phyloP scores from a whole-genome alignment of 2,113 vertebrate species.

The Ptyas mucosa region DNA sequence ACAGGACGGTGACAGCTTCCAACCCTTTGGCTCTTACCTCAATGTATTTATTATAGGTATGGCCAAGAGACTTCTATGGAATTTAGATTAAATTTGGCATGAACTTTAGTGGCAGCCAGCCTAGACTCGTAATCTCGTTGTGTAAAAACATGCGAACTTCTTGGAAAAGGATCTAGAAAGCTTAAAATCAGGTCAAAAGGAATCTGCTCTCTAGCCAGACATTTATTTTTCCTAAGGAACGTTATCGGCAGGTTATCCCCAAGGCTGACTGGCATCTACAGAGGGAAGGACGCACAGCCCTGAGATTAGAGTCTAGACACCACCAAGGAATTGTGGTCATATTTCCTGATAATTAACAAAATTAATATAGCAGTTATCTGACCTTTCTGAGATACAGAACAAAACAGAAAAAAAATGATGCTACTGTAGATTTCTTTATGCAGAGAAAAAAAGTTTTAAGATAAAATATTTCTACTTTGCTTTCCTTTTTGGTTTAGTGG shows the following conservation, averaged over 20 bases:
- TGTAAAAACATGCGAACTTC: conserved; percentile 44
- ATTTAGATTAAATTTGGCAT: conserved; percentile 48
- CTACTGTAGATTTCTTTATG: neutral
- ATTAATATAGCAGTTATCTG: neutral
- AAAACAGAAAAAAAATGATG: neutral
- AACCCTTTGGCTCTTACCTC: neutral
- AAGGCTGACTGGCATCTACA: conserved; percentile 49
- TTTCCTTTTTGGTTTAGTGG: neutral
- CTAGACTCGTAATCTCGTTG: conserved; percentile 50
- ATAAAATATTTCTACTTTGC: neutral
- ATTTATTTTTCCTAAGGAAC: conserved; percentile 57
- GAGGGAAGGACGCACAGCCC: conserved; percentile 12
- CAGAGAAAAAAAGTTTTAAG: neutral
- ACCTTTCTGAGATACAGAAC: neutral
- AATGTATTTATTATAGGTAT: conserved; percentile 33
- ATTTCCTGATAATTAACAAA: conserved; percentile 19
- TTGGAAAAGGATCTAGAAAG: conserved; percentile 57
- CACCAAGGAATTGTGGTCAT: conserved; percentile 12
- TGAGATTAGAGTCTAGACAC: conserved; percentile 25
- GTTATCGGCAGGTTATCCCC: conserved; percentile 40
- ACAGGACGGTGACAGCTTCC: neutral
- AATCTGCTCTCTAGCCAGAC: conserved; percentile 57
- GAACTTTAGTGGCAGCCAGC: conserved; percentile 30
- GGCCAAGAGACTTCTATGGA: conserved; percentile 19
- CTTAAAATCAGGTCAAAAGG: conserved; percentile 61